Base-by-base conservation (phyloP, 2,113 vertebrate genomes). In the Odontophorus gujanensis region DNA sequence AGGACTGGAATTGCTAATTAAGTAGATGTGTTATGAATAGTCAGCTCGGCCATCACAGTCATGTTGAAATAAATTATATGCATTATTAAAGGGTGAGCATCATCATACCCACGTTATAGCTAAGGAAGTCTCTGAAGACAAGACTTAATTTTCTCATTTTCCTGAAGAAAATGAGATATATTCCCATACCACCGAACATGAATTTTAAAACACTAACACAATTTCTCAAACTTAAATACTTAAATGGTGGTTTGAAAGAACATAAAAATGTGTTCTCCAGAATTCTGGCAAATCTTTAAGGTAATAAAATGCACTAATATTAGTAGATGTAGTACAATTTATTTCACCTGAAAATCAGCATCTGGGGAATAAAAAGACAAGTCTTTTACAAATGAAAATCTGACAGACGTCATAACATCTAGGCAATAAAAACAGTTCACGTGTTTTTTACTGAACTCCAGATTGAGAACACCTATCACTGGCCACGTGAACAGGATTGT, bases 131-230 rank as follows among this genome's bases (percentile, higher is more conserved):
- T 94, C 95, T 62, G 81, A 89, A 93, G 87, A 94, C 38, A 90
- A 90, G 73, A 62, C 73, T 89, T 96, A 93, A 93, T 93, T 95
- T 97, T 96, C 93, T 97, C 87, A 96, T 93, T 97, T 95, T 93
- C 72, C 85, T 92, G 89, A 75, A 92, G 93, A 94, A 97, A 97
- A 96, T 89, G 68, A 94, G 82, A 59, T 85, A 66, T 91, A 94
- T 92, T 97, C 95, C 93, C 93, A 76, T 57, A 86, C 24, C 95
- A 87, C 81, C 91, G 69, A 89, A 63, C 89, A 95, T 95, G 95
- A 95, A 88, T 86, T 95, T 96, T 89, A 91, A 95, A 94, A 68
- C 40, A 85, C 89, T 84, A 90, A 66, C 36, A 47, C 36, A 86
- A 89, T 87, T 92, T 86, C 93, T 87, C 88, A 43, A 91, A 90